phyloP scores from a whole-genome alignment of 1,140 invertebrate genomes.

The Drosophila teissieri region DNA sequence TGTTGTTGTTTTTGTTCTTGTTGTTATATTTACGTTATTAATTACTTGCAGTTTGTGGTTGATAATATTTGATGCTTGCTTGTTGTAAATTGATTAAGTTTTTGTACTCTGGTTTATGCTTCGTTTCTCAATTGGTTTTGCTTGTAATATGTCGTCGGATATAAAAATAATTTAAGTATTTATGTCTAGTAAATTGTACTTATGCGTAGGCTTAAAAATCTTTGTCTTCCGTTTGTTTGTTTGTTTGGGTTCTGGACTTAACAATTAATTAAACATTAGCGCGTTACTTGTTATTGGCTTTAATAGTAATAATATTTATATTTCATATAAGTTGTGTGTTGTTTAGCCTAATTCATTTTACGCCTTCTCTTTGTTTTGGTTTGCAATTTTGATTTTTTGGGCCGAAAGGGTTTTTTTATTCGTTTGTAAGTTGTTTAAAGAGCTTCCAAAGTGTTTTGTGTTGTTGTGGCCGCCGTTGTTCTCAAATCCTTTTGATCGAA shows the following conservation, averaged over 20 bases:
- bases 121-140: constrained; percentile 54
- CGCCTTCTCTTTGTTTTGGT: constrained; percentile 36
- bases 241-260: constrained; percentile 76
- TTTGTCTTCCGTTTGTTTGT: constrained; percentile 84
- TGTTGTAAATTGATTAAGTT: constrained; percentile 49
- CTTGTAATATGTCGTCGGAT: constrained; percentile 45
- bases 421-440: constrained; percentile 13
- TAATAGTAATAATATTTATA: constrained; percentile 41
- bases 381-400: constrained; percentile 73
- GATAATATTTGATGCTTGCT: constrained; percentile 55
- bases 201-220: constrained; percentile 70
- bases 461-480: constrained; percentile 35
- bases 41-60: constrained; percentile 38
- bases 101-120: constrained; percentile 77
- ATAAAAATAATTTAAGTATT: constrained; percentile 46
- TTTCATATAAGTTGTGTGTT: constrained; percentile 50
- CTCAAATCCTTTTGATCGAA: constrained; percentile 77
- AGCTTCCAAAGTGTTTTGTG: constrained; percentile 33
- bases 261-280: constrained; percentile 80
- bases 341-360: constrained; percentile 46
- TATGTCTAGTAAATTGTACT: constrained; percentile 59
- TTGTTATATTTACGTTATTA: constrained; percentile 48
- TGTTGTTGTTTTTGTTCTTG: constrained; percentile 58
- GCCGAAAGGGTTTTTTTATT: constrained; percentile 45
- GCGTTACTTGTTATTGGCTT: constrained; percentile 31